Evolutionary conservation across 2,113 vertebrate genomes (phyloP), one percentile per base, ranked within the genome.

Genomic region (Microcebus tavaratra): DNA sequence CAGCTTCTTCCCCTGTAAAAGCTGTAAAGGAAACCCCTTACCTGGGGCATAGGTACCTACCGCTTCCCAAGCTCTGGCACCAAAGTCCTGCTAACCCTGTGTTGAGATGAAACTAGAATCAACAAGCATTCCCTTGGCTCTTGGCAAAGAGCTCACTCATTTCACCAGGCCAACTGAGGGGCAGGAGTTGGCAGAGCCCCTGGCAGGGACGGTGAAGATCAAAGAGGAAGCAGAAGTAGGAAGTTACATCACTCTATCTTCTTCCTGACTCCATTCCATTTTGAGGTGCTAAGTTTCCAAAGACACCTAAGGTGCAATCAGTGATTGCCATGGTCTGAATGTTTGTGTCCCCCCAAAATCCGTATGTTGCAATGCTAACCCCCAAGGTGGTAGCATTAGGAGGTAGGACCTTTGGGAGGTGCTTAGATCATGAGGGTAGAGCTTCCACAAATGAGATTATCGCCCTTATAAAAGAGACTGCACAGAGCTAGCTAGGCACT

Each of bases 211-310:
- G 53, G 9, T n/a, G 53, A 92, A 86, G 73, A 81, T 82, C 48
- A 76, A 65, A 97, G 72, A 81, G 29, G 81, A 95, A 84, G 73
- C 10, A 78, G 68, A 93, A 78, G 61, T 11, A 53, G 61, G 21
- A 84, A 72, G 34, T 61, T 50, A 6, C 8, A 23, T 78, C 50
- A 80, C 39, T 63, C 29, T 11, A 13, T 84, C 61, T 93, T 86
- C 23, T 45, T 76, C 42, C 82, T n/a, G 50, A 68, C n/a, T 50
- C 59, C 15, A 36, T 57, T 80, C 76, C 76, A 80, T 55, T 84
- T 67, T 36, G 48, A 80, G 39, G 8, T 12, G 63, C 14, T 87
- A 48, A 42, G 15, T 90, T 83, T 96, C 80, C 55, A 39, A 68
- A 93, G 39, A 88, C 27, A 61, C 15, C 0, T 18, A 67, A 48